phyloP scores from a whole-genome alignment of 2,113 vertebrate species.

The Siphamia tubifer region DNA sequence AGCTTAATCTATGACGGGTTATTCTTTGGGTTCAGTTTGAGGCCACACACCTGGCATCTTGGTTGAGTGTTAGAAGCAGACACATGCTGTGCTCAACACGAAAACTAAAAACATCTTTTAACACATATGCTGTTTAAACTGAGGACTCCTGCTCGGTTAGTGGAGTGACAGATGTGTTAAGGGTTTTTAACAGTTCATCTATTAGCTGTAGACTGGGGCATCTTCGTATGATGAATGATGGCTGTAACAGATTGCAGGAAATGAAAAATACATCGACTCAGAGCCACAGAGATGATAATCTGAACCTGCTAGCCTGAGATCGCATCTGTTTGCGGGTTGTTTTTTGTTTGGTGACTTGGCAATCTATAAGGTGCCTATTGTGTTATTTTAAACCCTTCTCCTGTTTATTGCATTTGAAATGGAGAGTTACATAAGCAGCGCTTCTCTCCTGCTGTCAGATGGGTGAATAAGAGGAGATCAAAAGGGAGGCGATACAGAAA shows the following conservation, averaged over 20 bases:
- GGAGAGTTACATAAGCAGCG: conserved; percentile 60
- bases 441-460: conserved; percentile 50
- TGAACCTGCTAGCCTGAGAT: neutral
- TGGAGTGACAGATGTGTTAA: conserved; percentile 4
- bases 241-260: conserved; percentile 29
- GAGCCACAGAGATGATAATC: neutral
- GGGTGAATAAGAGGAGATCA: conserved; percentile 70
- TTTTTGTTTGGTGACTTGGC: conserved; percentile 17
- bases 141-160: neutral
- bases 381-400: conserved; percentile 4
- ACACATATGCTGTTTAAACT: conserved; percentile 13
- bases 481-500: conserved; percentile 55
- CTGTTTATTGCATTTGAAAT: conserved; percentile 49
- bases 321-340: neutral
- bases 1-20: conserved; percentile 33
- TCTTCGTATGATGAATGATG: conserved; percentile 11
- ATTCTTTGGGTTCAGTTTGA: conserved; percentile 27
- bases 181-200: conserved; percentile 1
- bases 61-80: conserved; percentile 27
- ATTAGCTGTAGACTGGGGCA: neutral
- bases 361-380: conserved; percentile 20
- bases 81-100: conserved; percentile 15
- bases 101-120: conserved; percentile 16
- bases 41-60: neutral
- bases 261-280: conserved; percentile 2